These are phyloP conservation scores for Leucoraja erinaceus DNA, from an alignment of 2,113 vertebrate species.

Conservation along the genomic window DNA sequence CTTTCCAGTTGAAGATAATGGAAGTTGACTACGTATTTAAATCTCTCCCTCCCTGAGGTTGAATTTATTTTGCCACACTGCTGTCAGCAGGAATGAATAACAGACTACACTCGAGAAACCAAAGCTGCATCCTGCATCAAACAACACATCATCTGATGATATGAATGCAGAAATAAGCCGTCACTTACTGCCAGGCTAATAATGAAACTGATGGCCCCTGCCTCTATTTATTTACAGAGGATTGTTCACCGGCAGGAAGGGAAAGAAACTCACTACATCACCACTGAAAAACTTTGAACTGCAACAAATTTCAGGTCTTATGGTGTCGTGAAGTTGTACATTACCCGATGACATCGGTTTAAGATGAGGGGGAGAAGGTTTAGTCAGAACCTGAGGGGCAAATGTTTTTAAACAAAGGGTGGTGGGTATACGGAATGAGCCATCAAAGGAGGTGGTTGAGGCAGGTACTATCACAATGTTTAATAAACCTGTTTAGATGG, in stretches of 20 bases:
- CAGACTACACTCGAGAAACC: neutral
- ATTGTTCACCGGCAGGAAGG: neutral
- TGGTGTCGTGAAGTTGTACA: too few species aligned
- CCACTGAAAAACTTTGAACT: neutral
- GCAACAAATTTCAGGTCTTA: neutral
- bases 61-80: neutral
- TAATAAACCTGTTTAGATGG: too few species aligned
- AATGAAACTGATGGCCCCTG: neutral
- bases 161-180: neutral
- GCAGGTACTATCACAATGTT: too few species aligned
- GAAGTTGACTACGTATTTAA: slow-evolving; percentile 3
- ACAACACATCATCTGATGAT: neutral
- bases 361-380: too few species aligned
- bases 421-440: too few species aligned
- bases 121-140: neutral
- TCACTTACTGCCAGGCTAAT: neutral
- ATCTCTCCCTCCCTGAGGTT: neutral
- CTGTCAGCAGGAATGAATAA: neutral
- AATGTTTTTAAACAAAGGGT: too few species aligned
- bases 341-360: too few species aligned
- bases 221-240: neutral
- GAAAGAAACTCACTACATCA: neutral
- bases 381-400: too few species aligned
- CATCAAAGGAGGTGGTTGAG: too few species aligned
- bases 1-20: neutral